Conservation (phyloP, 2,113 vertebrate genomes). For the Spea multiplicata region DNA sequence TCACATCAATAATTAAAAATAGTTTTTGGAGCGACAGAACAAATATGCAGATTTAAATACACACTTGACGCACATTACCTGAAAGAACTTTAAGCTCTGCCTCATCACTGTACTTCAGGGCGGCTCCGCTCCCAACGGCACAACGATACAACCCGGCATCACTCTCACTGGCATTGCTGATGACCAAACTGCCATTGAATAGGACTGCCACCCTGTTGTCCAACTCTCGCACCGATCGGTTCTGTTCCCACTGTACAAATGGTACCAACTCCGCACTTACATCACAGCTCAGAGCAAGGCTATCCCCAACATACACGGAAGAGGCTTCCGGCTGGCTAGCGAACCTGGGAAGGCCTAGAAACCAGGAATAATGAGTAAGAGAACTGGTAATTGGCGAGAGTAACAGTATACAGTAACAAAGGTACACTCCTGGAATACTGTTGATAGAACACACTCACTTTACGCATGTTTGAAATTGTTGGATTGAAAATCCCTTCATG, state of each 20-base stretch:
- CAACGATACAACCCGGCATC: constrained; percentile 88
- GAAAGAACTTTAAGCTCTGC: constrained; percentile 77
- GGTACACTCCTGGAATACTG: no score
- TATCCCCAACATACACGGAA: constrained; percentile 68
- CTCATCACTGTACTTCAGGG: constrained; percentile 86
- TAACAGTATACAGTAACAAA: no score
- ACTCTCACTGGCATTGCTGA: constrained; percentile 77
- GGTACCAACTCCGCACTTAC: constrained; percentile 78
- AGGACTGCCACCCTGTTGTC: constrained; percentile 69
- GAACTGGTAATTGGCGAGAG: not conserved
- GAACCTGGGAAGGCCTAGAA: constrained; percentile 85
- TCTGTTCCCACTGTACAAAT: constrained; percentile 85
- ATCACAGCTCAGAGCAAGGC: constrained; percentile 79
- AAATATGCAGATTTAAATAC: not conserved
- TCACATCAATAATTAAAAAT: no score
- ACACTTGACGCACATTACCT: constrained; percentile 67
- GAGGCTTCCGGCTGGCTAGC: constrained; percentile 76
- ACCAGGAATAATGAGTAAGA: not conserved
- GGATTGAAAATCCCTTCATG: no score
- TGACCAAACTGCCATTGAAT: constrained; percentile 75
- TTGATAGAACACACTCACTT: no score
- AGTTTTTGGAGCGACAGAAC: not conserved
- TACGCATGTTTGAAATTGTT: no score
- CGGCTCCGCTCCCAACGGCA: constrained; percentile 75
- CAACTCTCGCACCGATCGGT: constrained; percentile 67